Conservation (phyloP, 2,888 invertebrate species). For the Biston stratarius region DNA sequence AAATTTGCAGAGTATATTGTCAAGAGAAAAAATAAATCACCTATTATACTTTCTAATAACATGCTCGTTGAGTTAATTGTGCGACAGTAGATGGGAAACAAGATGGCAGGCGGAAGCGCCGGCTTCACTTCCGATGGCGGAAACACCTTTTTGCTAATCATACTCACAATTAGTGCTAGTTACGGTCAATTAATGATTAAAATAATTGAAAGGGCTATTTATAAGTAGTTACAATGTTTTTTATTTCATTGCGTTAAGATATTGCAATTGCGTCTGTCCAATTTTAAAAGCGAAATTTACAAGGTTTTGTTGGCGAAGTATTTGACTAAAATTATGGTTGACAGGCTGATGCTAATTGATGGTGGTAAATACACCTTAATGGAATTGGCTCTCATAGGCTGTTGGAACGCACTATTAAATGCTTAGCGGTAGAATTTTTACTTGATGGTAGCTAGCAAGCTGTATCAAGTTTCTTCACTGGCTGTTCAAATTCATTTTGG, state of each 20-base stretch:
- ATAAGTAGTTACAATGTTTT: conserved; percentile 2
- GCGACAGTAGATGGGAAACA: conserved; percentile 65
- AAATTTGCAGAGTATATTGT: too few relatives aligned
- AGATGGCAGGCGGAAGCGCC: conserved; percentile 58
- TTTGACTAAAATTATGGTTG: too few relatives aligned
- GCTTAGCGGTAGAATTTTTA: too few relatives aligned
- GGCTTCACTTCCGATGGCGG: conserved; percentile 51
- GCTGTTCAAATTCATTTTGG: too few relatives aligned
- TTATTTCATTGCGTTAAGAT: not conserved
- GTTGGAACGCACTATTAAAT: too few relatives aligned
- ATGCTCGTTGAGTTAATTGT: conserved; percentile 44
- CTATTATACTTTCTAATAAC: conserved; percentile 9
- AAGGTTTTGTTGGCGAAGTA: too few relatives aligned
- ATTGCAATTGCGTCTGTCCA: not conserved
- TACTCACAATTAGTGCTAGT: conserved; percentile 45
- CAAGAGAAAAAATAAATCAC: conserved; percentile 17
- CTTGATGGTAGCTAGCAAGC: too few relatives aligned
- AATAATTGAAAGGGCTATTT: conserved; percentile 16
- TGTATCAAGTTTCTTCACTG: too few relatives aligned
- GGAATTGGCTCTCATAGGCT: too few relatives aligned
- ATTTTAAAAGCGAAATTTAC: too few relatives aligned
- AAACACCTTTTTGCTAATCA: conserved; percentile 50
- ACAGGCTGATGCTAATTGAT: too few relatives aligned
- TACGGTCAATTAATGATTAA: conserved; percentile 39
- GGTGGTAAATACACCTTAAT: too few relatives aligned